Base-by-base conservation (phyloP, 2,797 vertebrate genomes). In the Pseudotriccus pelzelni region DNA sequence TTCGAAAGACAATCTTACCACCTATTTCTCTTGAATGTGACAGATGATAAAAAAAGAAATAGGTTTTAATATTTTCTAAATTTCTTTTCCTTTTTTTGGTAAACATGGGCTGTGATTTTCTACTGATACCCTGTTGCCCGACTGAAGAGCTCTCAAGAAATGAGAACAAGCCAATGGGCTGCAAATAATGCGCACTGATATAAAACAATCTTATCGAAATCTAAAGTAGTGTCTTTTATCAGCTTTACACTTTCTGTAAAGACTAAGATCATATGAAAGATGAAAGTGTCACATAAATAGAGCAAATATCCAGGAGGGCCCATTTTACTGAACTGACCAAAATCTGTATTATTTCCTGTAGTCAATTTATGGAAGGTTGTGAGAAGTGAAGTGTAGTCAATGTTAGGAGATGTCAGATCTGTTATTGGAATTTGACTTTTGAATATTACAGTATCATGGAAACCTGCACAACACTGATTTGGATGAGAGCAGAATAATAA, bases 401-500 rank as follows among this genome's bases (percentile, higher is more conserved):
- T 52, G 49, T 55, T 80, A 89, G 30, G 49, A 91, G 55, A 93
- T 74, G 80, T 89, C 87, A 90, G 39, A 86, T 60, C 60, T 85
- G 77, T 92, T 92, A 91, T 52, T 72, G 72, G 64, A 88, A 87
- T 93, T 84, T 87, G 67, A 59, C 46, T 93, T 87, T 89, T 84
- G 78, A 72, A 25, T 87, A 82, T 25, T 81, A 81, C 66, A 77
- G 0, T 39, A 92, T 75, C 46, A 93, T 66, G 87, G 73, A 91
- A 93, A 69, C 34, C 83, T 90, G 67, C 62, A 91, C 67, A 96
- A 79, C 39, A 49, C 3, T 63, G 68, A 66, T 76, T 80, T 83
- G 93, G 89, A 87, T 88, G 79, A 90, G 36, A 93, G 44, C 32
- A 80, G 91, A 94, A 95, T 94, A 95, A 90, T 96, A 95, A 85